A percentile compares a stretch with the other conserved stretches of the same genome.
phyloP scores from a whole-genome alignment of 2,113 vertebrate species.

The Calyptomena viridis region DNA sequence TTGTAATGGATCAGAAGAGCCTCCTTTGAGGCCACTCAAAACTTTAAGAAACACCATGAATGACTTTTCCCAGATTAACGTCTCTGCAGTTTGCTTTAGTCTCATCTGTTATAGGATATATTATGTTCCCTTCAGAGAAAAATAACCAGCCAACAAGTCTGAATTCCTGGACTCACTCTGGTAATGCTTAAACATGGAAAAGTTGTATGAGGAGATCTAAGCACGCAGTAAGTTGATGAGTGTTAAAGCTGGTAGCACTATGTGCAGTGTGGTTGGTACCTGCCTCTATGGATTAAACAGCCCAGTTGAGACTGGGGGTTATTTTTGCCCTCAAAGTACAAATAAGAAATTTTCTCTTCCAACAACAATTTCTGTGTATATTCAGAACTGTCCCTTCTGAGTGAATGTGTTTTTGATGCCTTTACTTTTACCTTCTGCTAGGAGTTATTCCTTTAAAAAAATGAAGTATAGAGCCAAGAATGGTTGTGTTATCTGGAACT shows the following conservation, averaged over 20 bases:
- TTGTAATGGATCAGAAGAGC: neutral
- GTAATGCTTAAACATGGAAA: neutral
- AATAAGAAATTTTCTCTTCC: neutral
- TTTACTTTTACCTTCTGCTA: neutral
- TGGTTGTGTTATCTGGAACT: neutral
- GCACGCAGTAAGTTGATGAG: neutral
- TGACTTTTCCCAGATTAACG: neutral
- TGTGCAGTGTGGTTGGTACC: fast-evolving
- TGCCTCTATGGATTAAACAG: neutral
- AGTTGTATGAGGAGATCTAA: neutral
- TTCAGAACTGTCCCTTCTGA: neutral
- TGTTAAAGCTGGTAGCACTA: neutral
- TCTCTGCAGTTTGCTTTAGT: neutral
- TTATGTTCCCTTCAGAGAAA: neutral
- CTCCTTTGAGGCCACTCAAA: neutral
- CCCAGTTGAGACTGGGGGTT: neutral
- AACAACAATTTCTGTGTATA: neutral
- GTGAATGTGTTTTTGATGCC: neutral
- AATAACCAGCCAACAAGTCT: neutral
- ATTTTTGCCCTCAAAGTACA: neutral
- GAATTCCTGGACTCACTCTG: neutral
- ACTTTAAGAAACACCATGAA: neutral
- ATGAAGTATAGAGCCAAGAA: neutral
- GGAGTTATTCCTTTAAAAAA: neutral
- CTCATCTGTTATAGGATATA: neutral